Conservation (phyloP, 35 echinoderm and acorn worm species). For the Ptychodera flava region DNA sequence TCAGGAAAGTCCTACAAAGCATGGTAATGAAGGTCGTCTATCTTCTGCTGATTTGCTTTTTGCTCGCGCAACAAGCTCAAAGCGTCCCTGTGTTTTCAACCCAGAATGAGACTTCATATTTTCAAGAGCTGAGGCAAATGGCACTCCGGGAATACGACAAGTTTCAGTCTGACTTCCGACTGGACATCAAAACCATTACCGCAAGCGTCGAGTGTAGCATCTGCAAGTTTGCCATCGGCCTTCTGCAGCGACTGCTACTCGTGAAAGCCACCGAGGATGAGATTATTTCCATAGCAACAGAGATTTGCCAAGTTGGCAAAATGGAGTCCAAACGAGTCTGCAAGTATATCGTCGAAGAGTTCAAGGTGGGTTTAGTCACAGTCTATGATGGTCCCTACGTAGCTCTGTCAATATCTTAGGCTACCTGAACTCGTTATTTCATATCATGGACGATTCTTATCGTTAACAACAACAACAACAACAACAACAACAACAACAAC, state of each 20-base stretch:
- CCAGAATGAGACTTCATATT: not conserved
- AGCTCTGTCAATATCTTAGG: too few relatives aligned
- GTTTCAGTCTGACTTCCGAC: not conserved
- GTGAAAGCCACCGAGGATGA: constrained; percentile 33
- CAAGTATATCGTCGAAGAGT: constrained; percentile 45
- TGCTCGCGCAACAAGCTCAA: not conserved
- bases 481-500: too few relatives aligned
- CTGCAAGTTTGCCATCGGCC: not conserved
- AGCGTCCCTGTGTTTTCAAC: not conserved
- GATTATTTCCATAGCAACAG: constrained; percentile 32
- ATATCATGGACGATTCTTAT: too few relatives aligned
- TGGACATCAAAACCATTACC: not conserved
- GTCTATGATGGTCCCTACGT: too few relatives aligned
- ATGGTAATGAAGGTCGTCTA: not conserved
- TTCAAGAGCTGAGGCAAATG: not conserved
- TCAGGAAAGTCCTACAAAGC: not conserved
- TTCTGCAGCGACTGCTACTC: constrained; percentile 13
- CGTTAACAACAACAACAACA: too few relatives aligned
- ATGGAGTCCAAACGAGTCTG: constrained; percentile 56
- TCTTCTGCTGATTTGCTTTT: not conserved
- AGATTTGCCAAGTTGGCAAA: constrained; percentile 37
- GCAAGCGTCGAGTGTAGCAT: not conserved
- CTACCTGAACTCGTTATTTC: too few relatives aligned
- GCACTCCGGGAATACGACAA: not conserved
- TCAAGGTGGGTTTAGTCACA: constrained; percentile 57